Evolutionary conservation across 2,113 vertebrate genomes (phyloP).

Genomic region (Lampris megalopsis): DNA sequence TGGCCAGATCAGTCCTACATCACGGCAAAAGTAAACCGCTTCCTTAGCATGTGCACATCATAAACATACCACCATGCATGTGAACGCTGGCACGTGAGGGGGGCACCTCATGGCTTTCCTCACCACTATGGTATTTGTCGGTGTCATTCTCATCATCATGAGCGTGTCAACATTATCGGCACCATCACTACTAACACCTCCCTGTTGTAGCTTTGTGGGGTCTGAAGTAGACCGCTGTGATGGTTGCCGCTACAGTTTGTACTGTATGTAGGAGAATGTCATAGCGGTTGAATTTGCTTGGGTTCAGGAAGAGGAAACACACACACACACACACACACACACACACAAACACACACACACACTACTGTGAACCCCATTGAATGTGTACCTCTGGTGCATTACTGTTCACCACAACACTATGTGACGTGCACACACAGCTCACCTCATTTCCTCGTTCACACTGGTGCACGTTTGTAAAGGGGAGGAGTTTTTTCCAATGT

Average conservation of each 20-base stretch:
- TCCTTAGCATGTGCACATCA: background rate
- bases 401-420: conserved; percentile 11
- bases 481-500: background rate
- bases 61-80: background rate
- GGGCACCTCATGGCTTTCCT: conserved; percentile 39
- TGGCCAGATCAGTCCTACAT: conserved; percentile 23
- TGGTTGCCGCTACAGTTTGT: background rate
- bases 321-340: background rate
- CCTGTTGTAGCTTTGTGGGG: conserved; percentile 1
- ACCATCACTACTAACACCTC: background rate
- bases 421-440: conserved; percentile 18
- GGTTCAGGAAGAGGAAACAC: background rate
- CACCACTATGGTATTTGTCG: conserved; percentile 25
- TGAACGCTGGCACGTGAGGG: conserved; percentile 2
- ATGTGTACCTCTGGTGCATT: conserved; percentile 9
- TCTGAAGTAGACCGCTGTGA: conserved; percentile 6
- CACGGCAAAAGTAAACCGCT: conserved; percentile 8
- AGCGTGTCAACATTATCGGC: background rate
- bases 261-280: background rate
- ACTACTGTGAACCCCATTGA: background rate
- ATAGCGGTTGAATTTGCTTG: background rate
- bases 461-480: conserved; percentile 10
- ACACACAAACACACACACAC: conserved; percentile 1
- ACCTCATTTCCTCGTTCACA: conserved; percentile 40
- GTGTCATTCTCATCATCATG: background rate